phyloP scores from a whole-genome alignment of 2,113 vertebrate species.

The Callopanchax toddi region DNA sequence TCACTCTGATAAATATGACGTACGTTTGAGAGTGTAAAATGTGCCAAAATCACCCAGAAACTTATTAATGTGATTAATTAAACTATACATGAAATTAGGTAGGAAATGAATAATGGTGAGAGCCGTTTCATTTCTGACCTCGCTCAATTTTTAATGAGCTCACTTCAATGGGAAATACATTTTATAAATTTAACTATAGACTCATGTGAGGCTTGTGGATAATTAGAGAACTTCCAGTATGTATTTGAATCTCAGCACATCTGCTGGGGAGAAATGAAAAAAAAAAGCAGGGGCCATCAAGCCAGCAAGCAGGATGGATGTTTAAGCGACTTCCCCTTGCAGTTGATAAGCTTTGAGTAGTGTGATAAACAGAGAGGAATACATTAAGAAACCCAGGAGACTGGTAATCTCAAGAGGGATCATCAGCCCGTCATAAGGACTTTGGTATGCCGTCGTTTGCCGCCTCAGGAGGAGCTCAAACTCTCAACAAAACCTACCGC shows the following conservation, averaged over 20 bases:
- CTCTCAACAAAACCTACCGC: conserved; percentile 39
- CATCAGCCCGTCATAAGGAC: conserved; percentile 63
- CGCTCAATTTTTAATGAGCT: conserved; percentile 84
- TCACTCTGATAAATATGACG: not conserved
- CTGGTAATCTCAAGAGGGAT: conserved; percentile 59
- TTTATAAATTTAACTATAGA: conserved; percentile 74
- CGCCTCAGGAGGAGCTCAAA: conserved; percentile 36
- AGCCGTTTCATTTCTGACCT: conserved; percentile 80
- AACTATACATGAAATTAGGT: conserved; percentile 76
- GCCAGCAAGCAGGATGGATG: conserved; percentile 42
- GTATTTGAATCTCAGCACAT: conserved; percentile 44
- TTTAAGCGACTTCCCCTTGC: conserved; percentile 38
- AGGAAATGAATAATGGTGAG: conserved; percentile 80
- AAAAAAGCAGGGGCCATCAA: conserved; percentile 13
- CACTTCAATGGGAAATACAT: conserved; percentile 64
- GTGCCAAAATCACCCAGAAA: conserved; percentile 51
- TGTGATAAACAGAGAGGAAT: conserved; percentile 57
- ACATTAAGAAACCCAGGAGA: conserved; percentile 58
- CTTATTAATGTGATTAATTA: conserved; percentile 78
- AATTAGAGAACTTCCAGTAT: conserved; percentile 71
- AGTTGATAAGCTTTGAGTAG: conserved; percentile 44
- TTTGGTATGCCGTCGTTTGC: conserved; percentile 52
- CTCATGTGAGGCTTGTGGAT: conserved; percentile 72
- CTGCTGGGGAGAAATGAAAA: conserved; percentile 14
- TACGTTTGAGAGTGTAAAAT: conserved; percentile 42